A percentile compares a stretch with the other conserved stretches of the same genome.
Conservation (phyloP, 2,888 invertebrate genomes). For the Megamerina dolium region DNA sequence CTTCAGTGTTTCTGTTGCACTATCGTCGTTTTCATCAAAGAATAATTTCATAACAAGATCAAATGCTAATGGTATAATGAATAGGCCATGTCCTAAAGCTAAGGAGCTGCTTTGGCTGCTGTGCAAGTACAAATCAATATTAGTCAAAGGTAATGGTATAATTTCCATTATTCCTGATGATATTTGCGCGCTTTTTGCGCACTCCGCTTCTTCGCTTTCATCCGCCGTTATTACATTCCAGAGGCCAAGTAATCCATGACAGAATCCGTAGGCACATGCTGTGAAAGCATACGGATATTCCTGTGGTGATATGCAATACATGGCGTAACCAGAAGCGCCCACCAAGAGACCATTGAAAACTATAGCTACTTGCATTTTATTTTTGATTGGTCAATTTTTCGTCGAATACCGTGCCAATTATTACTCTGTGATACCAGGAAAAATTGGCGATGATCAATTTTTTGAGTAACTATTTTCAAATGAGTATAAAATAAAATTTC, state of each 20-base stretch:
- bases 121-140: slow-evolving; percentile 33
- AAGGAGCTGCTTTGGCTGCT: slow-evolving; percentile 25
- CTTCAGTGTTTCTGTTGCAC: slow-evolving; percentile 22
- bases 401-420: background rate
- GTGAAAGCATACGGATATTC: slow-evolving; percentile 33
- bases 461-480: too few relatives aligned
- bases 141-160: slow-evolving; percentile 31
- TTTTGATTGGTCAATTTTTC: background rate
- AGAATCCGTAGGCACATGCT: slow-evolving; percentile 29
- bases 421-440: too few relatives aligned
- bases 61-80: slow-evolving; percentile 32
- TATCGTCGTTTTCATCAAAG: slow-evolving; percentile 23
- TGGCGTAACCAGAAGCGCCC: slow-evolving; percentile 33
- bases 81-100: slow-evolving; percentile 34
- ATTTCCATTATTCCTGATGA: slow-evolving; percentile 31
- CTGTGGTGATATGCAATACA: slow-evolving; percentile 27
- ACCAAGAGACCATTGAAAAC: slow-evolving; percentile 26
- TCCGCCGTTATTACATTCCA: slow-evolving; percentile 8
- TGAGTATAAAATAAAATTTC: too few relatives aligned
- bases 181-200: slow-evolving; percentile 4
- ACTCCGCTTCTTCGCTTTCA: slow-evolving; percentile 3
- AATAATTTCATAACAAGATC: slow-evolving; percentile 27
- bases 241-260: slow-evolving; percentile 32
- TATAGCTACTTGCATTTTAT: background rate
- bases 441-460: too few relatives aligned